Percentiles rank a stretch among this genome's conserved stretches.
phyloP scores from a whole-genome alignment of 2,113 vertebrate species.

The Pollimyrus isidori region DNA sequence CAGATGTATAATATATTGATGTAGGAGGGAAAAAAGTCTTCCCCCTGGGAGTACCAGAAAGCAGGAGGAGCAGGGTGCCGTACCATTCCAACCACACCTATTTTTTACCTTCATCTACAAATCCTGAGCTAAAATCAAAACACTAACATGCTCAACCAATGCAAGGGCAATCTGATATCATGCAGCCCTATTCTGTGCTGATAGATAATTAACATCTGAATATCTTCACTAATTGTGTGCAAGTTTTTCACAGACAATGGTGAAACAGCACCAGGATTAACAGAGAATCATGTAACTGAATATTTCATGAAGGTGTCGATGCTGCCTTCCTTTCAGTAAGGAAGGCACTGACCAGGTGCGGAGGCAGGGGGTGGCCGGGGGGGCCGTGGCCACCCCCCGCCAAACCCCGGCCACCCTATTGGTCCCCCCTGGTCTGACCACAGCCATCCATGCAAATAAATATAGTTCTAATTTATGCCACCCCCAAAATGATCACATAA shows the following conservation, averaged over 20 bases:
- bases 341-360: not conserved
- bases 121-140: not conserved
- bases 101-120: not conserved
- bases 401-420: no score
- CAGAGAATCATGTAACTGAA: slow-evolving; percentile 3
- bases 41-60: slow-evolving; percentile 27
- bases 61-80: not conserved
- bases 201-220: not conserved
- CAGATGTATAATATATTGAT: slow-evolving; percentile 57
- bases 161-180: not conserved
- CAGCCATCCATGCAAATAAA: no score
- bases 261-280: not conserved
- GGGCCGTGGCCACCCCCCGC: no score
- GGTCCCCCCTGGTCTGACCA: no score
- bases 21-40: slow-evolving; percentile 43
- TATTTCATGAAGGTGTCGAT: not conserved
- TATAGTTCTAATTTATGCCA: no score
- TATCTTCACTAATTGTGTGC: not conserved
- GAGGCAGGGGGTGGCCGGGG: no score
- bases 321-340: not conserved
- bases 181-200: not conserved
- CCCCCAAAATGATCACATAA: no score
- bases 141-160: not conserved
- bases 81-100: not conserved
- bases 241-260: not conserved